Percentiles rank a stretch among this genome's conserved stretches.
These are phyloP conservation scores for Tipula vernalis DNA, from an alignment of 2,888 invertebrate species.

Conservation along the genomic window DNA sequence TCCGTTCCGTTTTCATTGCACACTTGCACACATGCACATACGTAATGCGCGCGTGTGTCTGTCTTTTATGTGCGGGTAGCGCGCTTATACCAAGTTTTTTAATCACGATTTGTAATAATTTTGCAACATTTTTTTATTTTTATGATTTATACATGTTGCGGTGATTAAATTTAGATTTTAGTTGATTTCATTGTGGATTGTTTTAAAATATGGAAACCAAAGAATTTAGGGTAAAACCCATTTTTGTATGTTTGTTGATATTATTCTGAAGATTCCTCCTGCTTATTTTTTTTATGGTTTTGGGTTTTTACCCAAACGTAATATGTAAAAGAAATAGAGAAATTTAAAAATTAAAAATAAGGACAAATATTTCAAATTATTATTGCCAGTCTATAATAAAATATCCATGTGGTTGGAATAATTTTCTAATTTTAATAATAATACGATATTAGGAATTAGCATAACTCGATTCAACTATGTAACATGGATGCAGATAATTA, in stretches of 20 bases:
- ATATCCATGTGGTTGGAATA: neutral
- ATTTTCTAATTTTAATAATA: neutral
- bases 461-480: neutral
- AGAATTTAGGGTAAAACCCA: neutral
- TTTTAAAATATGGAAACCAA: neutral
- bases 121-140: neutral
- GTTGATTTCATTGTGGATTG: neutral
- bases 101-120: neutral
- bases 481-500: too few species aligned
- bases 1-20: conserved; percentile 7
- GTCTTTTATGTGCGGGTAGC: neutral
- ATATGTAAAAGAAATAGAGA: neutral
- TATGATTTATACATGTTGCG: neutral
- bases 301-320: neutral
- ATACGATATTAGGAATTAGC: neutral
- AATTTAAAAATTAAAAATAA: neutral
- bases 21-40: neutral
- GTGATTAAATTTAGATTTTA: neutral
- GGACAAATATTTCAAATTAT: neutral
- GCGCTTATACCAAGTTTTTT: too few species aligned
- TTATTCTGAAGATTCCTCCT: neutral
- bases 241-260: neutral
- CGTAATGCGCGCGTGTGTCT: neutral
- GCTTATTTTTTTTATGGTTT: neutral
- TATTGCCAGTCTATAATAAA: neutral